Evolutionary conservation across 2,113 vertebrate genomes (phyloP).

Genomic region (Lophura nycthemera): DNA sequence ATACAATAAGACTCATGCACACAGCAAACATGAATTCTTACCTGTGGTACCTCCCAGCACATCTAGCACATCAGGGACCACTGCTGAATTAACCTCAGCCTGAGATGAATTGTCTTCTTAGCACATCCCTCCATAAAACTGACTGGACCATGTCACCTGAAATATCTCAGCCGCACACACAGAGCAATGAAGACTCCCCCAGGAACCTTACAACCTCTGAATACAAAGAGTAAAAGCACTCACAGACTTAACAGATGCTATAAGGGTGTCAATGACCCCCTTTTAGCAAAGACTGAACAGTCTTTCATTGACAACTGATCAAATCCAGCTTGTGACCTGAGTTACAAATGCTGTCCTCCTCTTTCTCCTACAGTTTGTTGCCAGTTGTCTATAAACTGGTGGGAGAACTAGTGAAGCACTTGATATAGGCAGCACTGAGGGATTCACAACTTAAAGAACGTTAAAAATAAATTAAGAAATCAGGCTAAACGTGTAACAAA

Average conservation of each 20-base stretch:
- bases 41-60: rapidly evolving
- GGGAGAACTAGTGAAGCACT: not conserved
- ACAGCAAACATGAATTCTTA: not conserved
- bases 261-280: not conserved
- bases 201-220: not conserved
- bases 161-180: not conserved
- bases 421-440: not conserved
- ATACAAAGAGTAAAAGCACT: not conserved
- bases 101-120: not conserved
- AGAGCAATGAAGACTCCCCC: not conserved
- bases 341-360: not conserved
- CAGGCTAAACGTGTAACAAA: not conserved
- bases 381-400: not conserved
- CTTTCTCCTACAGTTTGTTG: not conserved
- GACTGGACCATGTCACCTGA: rapidly evolving
- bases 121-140: not conserved
- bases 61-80: not conserved
- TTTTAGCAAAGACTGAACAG: not conserved
- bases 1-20: not conserved
- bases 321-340: not conserved
- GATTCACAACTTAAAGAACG: not conserved
- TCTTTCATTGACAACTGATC: not conserved
- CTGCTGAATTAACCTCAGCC: not conserved
- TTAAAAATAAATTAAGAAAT: not conserved
- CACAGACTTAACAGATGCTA: not conserved